Evolutionary conservation across 2,888 invertebrate species (phyloP), one percentile per base, ranked within the genome.

Genomic region (Phyto melanocephala): DNA sequence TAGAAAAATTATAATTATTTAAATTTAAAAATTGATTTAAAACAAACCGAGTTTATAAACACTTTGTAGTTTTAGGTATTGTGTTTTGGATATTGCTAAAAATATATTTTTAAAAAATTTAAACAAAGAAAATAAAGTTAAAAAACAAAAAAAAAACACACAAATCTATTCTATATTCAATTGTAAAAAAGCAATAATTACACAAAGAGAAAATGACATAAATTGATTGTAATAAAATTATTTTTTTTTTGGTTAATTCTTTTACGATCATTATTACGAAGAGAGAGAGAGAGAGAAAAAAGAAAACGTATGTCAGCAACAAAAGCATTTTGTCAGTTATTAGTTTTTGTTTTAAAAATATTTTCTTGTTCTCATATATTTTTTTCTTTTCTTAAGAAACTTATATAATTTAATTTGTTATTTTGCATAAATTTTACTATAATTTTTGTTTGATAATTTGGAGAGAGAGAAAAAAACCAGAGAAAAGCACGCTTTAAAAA

Each of bases 321-420:
- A 91, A 91, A 91, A 91, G 90, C 91, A 91, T 91, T 91, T 91
- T 91, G 91, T 91, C 91, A 91, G 91, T 91, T 91, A 91, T 90
- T 87, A 86, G 87, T 86, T 87, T 86, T 86, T 84, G 70, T 76
- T 78, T 54, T 70, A 28, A 28, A n/a, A 80, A 56, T 56, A 77
- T 47, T 47, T 58, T 47, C 45, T 56, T 76, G 50, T 68, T 67
- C 28, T 67, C 8, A 50, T 70, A 80, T 84, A 74, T 78, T 83
- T 78, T 81, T 67, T 54, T 37, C 17, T 65, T 75, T 47, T 72
- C 35, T 42, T 65, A 68, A 75, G 17, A 70, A 45, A 63, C 5
- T 47, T 24, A 28, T 78, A 35, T 63, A 54, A 28, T 63, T 47
- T 71, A 63, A 54, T 54, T 54, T 62, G 40, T 71, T 40, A 50